These are phyloP conservation scores for Linepithema humile DNA, from an alignment of 1,140 invertebrate genomes.

Conservation along the genomic window DNA sequence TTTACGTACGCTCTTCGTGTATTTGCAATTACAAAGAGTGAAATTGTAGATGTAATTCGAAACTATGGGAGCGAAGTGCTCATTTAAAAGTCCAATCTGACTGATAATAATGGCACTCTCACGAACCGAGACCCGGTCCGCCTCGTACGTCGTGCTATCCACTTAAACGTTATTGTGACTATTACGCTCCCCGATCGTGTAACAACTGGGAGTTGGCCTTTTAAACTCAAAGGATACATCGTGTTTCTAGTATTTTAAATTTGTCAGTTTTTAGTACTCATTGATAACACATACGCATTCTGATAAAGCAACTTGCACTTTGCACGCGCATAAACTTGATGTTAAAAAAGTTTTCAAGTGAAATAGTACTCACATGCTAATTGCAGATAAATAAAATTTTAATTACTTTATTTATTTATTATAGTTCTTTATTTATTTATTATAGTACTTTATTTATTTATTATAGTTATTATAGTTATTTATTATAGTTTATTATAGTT, in stretches of 20 bases:
- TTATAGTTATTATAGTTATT: too few relatives aligned
- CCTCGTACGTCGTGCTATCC: constrained; percentile 29
- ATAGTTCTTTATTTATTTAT: too few relatives aligned
- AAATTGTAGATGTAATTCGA: constrained; percentile 2
- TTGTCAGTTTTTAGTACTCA: background rate
- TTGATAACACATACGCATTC: background rate
- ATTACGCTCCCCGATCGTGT: constrained; percentile 32
- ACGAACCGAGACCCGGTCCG: background rate
- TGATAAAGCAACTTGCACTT: background rate
- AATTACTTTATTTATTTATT: too few relatives aligned
- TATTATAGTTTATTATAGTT: background rate
- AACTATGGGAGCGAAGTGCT: constrained; percentile 1
- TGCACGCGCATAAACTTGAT: background rate
- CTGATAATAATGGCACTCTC: constrained; percentile 20
- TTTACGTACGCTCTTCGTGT: too few relatives aligned
- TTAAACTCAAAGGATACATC: background rate
- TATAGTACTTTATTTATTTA: too few relatives aligned
- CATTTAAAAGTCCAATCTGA: constrained; percentile 40
- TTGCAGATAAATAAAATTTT: too few relatives aligned
- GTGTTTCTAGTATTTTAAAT: constrained; percentile 17
- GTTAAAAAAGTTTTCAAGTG: background rate
- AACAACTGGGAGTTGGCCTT: background rate
- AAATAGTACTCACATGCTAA: background rate
- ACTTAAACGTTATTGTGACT: constrained; percentile 38
- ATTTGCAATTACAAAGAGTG: background rate